A percentile compares a stretch with the other conserved stretches of the same genome.
Evolutionary conservation across 2,113 vertebrate species (phyloP).

Genomic region (Halichoerus grypus): DNA sequence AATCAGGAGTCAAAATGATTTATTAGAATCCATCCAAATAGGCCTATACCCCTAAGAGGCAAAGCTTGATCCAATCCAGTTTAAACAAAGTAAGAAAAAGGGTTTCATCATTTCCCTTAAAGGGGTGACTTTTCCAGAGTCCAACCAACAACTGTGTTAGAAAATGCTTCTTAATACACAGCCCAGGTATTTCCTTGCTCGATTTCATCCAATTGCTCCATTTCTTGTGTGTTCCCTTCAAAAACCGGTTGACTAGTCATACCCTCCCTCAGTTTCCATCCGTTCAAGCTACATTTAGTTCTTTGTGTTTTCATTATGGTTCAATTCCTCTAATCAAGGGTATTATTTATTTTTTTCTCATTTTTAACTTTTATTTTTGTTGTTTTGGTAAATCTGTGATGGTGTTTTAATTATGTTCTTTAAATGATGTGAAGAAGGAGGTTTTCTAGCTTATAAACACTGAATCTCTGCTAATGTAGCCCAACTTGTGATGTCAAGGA

Average conservation of each 20-base stretch:
- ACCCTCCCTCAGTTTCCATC: background rate
- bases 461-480: background rate
- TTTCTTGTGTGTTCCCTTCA: conserved; percentile 27
- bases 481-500: background rate
- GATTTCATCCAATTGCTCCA: background rate
- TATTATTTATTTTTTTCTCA: conserved; percentile 2
- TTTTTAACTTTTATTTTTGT: background rate
- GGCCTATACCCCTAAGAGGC: background rate
- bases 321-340: background rate
- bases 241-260: background rate
- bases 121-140: background rate
- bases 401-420: conserved; percentile 4
- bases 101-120: background rate
- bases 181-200: background rate
- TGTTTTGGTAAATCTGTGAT: background rate
- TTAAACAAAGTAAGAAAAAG: conserved; percentile 9
- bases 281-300: background rate
- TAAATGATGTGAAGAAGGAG: background rate
- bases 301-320: background rate
- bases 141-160: background rate
- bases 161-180: conserved; percentile 28
- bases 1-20: conserved; percentile 33
- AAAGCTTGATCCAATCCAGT: background rate
- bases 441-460: background rate
- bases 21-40: conserved; percentile 24